phyloP scores from a whole-genome alignment of 2,797 vertebrate genomes.

The Balearica regulorum region DNA sequence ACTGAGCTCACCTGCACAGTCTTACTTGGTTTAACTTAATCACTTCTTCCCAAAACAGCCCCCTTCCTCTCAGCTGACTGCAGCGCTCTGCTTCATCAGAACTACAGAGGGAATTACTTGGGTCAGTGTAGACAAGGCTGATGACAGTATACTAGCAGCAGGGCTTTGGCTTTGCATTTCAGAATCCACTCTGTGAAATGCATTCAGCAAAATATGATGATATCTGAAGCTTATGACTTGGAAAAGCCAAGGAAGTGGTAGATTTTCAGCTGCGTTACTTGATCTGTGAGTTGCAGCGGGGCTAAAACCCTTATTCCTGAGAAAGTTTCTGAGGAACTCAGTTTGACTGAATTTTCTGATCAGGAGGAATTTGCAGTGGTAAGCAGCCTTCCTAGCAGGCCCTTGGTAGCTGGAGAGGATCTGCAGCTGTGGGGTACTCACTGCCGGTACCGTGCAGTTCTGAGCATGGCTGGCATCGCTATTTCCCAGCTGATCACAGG shows the following conservation, averaged over 20 bases:
- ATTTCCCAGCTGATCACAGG: not conserved
- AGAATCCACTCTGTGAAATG: not conserved
- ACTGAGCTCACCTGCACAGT: not conserved
- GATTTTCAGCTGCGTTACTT: not conserved
- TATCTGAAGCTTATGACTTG: slow-evolving; percentile 1
- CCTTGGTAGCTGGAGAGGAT: not conserved
- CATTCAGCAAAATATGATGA: not conserved
- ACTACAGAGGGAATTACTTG: not conserved
- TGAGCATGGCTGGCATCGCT: not conserved
- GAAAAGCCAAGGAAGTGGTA: slow-evolving; percentile 1
- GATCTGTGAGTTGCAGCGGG: not conserved
- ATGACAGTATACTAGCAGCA: not conserved
- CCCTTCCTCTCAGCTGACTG: not conserved
- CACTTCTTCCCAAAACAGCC: not conserved
- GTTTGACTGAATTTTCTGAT: not conserved
- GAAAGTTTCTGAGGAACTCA: not conserved
- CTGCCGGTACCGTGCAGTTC: not conserved
- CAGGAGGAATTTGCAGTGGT: not conserved
- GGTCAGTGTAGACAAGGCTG: slow-evolving; percentile 21
- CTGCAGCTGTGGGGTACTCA: not conserved
- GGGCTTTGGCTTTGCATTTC: slow-evolving; percentile 29
- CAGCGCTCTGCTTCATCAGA: not conserved
- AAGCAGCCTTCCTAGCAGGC: not conserved
- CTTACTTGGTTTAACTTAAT: not conserved
- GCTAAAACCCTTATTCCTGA: not conserved